Base-by-base conservation (phyloP, 2,888 invertebrate species). In the Mythimna loreyi region DNA sequence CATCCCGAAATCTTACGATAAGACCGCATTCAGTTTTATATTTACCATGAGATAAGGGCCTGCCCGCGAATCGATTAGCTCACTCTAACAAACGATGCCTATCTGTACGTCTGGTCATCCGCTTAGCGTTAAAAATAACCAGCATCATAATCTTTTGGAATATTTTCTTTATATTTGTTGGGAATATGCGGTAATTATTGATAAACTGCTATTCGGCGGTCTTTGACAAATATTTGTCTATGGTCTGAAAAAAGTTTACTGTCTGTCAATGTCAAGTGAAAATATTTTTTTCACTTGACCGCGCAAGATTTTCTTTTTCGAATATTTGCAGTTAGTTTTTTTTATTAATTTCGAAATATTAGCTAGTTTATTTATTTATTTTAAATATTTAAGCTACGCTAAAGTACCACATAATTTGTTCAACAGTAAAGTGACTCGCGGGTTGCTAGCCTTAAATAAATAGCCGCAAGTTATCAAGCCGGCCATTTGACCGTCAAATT, bases 1-100 rank as follows among this genome's bases (percentile, higher is more conserved):
- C 81, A 70, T 75, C 77, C 87, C 86, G 82, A 87, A 87, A 83
- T 81, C 86, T 85, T 73, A 61, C 84, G 91, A 93, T 93, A 92
- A 90, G 87, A 72, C 77, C 78, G 87, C 90, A 87, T 91, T 91
- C 90, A 90, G 88, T 91, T 92, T 92, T 92, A 93, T 92, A 92
- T 83, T 83, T 81, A 86, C 87, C 80, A 82, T 75, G 83, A 87
- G 90, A 91, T 90, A 92, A 88, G 85, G 65, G 72, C 83, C 73
- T 83, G 88, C 83, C 90, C 84, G 90, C 89, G 85, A 89, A 92
- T 91, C 92, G 92, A 93, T 93, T 93, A 92, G 81, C 71, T 76
- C 72, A 73, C 81, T 81, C 79, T 72, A 72, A 75, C 75, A 65
- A 75, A 76, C 76, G 84, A 83, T 86, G 80, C 83, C 86, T 85